Evolutionary conservation across 2,888 invertebrate species (phyloP).

Genomic region (Eilema caniola): DNA sequence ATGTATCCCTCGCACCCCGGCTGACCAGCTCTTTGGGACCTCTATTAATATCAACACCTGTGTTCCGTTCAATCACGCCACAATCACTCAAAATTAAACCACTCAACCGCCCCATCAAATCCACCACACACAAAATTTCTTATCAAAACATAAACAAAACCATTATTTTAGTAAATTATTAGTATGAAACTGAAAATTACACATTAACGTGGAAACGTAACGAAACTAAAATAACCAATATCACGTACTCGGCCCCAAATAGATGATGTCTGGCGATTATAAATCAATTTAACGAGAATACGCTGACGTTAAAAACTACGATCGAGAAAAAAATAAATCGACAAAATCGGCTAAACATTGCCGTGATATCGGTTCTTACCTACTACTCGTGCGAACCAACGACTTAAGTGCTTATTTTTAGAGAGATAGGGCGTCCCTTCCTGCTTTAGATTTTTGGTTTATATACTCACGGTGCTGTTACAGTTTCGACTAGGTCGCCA

Average conservation of each 20-base stretch:
- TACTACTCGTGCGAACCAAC: not conserved
- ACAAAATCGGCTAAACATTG: constrained; percentile 42
- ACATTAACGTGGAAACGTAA: constrained; percentile 28
- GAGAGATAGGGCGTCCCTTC: not conserved
- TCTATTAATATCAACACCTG: too few species aligned
- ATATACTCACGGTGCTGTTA: too few species aligned
- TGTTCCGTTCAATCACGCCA: too few species aligned
- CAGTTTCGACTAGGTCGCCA: too few species aligned
- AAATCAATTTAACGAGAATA: constrained; percentile 61
- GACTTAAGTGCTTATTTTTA: constrained; percentile 12
- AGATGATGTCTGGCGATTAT: constrained; percentile 56
- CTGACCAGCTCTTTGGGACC: too few species aligned
- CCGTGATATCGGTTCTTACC: constrained; percentile 27
- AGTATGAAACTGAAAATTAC: constrained; percentile 27
- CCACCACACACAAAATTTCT: constrained; percentile 13
- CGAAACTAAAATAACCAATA: constrained; percentile 43
- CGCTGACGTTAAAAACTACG: constrained; percentile 50
- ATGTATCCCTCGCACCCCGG: too few species aligned
- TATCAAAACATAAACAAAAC: constrained; percentile 25
- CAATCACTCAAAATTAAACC: constrained; percentile 9
- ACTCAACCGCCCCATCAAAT: constrained; percentile 19
- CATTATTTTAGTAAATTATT: constrained; percentile 29
- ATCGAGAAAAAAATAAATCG: constrained; percentile 39
- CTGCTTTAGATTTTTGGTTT: not conserved
- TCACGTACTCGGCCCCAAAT: constrained; percentile 48